Conservation (phyloP, 23 tunicate genomes). For the Halocynthia aurantium region DNA sequence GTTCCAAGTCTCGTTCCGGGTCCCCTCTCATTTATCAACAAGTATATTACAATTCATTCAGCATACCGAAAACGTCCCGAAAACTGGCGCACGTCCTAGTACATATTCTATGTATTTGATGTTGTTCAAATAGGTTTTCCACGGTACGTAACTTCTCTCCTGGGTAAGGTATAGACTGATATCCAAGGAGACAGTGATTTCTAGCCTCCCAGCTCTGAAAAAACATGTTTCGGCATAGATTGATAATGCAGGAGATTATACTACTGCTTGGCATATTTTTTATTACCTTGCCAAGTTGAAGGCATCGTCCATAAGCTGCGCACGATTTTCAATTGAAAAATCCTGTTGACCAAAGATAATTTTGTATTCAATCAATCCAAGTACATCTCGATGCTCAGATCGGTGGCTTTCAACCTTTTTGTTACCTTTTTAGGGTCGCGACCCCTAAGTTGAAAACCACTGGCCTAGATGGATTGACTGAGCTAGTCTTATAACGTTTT, state of each 20-base stretch:
- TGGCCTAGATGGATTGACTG: too few relatives aligned
- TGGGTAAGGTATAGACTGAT: not conserved
- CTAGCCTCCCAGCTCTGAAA: conserved; percentile 13
- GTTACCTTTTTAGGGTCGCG: too few relatives aligned
- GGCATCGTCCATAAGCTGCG: conserved; percentile 10
- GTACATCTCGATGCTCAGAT: too few relatives aligned
- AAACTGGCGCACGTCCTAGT: conserved; percentile 12
- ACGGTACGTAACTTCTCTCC: not conserved
- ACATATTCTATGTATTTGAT: conserved; percentile 9
- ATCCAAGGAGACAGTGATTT: not conserved
- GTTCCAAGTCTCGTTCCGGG: too few relatives aligned
- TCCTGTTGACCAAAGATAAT: conserved; percentile 4
- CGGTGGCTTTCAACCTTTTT: too few relatives aligned
- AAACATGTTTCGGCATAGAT: not conserved
- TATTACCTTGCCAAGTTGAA: conserved; percentile 14
- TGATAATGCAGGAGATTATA: not conserved
- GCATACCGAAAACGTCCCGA: conserved; percentile 3
- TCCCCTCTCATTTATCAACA: too few relatives aligned
- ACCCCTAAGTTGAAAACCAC: too few relatives aligned
- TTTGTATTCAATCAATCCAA: too few relatives aligned
- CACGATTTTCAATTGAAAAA: not conserved
- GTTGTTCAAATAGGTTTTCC: conserved; percentile 3
- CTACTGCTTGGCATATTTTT: not conserved
- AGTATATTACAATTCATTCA: not conserved
- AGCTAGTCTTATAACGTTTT: too few relatives aligned